Evolutionary conservation across 92 coral and sea anemone genomes (phyloP).

Genomic region (Isaurus tuberculatus): DNA sequence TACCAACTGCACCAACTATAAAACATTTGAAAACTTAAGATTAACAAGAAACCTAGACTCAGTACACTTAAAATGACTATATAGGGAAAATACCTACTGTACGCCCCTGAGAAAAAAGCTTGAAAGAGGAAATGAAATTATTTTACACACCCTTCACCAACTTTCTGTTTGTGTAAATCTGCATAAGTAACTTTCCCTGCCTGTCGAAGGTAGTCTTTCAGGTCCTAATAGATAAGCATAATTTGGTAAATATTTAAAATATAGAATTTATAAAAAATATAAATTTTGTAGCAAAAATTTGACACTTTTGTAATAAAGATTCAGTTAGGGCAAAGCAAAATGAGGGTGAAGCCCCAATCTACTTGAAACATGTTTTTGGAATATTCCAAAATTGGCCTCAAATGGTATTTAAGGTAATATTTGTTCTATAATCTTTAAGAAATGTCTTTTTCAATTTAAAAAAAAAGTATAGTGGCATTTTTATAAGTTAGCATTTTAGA

Average conservation of each 20-base stretch:
- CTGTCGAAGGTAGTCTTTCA: slow-evolving; percentile 87
- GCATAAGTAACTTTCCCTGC: slow-evolving; percentile 81
- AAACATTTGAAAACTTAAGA: too few species aligned
- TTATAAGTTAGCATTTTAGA: too few species aligned
- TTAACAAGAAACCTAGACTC: too few species aligned
- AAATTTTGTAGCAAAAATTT: neutral
- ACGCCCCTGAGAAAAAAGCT: neutral
- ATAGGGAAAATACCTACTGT: too few species aligned
- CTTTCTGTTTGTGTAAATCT: slow-evolving; percentile 86
- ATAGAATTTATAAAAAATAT: neutral
- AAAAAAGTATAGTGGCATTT: too few species aligned
- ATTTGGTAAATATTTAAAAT: neutral
- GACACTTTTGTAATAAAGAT: neutral
- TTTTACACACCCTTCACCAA: slow-evolving; percentile 84
- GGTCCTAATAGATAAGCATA: slow-evolving; percentile 65
- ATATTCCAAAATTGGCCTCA: too few species aligned
- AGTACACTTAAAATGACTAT: too few species aligned
- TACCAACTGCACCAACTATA: too few species aligned
- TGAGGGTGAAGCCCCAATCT: neutral
- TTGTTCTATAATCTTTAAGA: too few species aligned
- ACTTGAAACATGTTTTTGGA: neutral
- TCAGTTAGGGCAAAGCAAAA: neutral
- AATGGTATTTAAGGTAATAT: too few species aligned
- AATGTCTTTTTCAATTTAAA: too few species aligned
- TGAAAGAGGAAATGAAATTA: neutral